Evolutionary conservation across 2,888 invertebrate genomes (phyloP), one percentile per base, ranked within the genome.

Genomic region (Drosophila rellima): DNA sequence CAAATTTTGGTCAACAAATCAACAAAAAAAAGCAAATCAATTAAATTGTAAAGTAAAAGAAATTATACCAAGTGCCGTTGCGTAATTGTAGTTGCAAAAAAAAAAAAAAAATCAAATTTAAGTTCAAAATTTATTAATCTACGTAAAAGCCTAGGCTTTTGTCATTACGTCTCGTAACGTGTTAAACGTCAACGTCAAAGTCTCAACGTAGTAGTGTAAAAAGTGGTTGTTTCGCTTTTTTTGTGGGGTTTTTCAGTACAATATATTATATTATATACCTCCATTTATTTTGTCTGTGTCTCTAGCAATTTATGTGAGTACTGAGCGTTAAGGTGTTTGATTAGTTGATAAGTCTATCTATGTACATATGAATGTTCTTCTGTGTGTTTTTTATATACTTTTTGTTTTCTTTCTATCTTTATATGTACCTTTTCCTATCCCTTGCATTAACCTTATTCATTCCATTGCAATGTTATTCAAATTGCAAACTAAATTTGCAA

Each of bases 161-260:
- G 81, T 87, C 82, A 82, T 78, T 82, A 69, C 81, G 82, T 84
- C 85, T 80, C 80, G 80, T 80, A 82, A 80, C 70, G 83, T 83
- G 70, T 82, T 51, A 31, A 76, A 70, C 66, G 69, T 69, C 59
- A 66, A 59, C 17, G 64, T 57, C 31, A 62, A 42, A 51, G 62
- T 66, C 51, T 57, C 50, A 68, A 76, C 62, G 66, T 70, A 60
- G 66, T 70, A 60, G 44, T 63, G 40, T 56, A 50, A 68, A 61
- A 61, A 72, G 80, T 80, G 69, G 61, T 78, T 82, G 82, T 82
- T 74, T 73, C 70, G 84, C 84, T 82, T 84, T 76, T 80, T 39
- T 82, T 84, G 86, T 85, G 78, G 81, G 83, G 44, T 59, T 64
- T 50, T 51, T 52, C 33, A 57, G 56, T 26, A 55, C 29, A 37